Conservation (phyloP, 2,797 vertebrate species). For the Acestrorhynchus altus region DNA sequence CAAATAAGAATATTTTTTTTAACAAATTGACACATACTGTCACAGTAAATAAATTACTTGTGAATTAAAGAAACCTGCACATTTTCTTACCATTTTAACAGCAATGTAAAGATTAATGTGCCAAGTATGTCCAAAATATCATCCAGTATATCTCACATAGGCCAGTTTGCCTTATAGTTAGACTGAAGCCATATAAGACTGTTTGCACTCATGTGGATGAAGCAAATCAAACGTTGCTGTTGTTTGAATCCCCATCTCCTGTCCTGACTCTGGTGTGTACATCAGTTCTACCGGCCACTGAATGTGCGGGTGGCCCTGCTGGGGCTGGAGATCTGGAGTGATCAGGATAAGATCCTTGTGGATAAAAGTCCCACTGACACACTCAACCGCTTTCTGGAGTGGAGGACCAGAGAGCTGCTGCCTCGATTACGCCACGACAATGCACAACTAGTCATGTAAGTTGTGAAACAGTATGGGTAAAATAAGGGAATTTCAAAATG, state of each 20-base stretch:
- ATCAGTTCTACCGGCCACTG: conserved; percentile 88
- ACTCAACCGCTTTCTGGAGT: conserved; percentile 86
- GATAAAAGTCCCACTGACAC: conserved; percentile 75
- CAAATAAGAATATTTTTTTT: too few species aligned
- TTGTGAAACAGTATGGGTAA: not conserved
- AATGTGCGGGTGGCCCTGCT: conserved; percentile 87
- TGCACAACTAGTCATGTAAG: conserved; percentile 88
- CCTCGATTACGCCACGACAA: conserved; percentile 88
- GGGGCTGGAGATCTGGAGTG: conserved; percentile 90
- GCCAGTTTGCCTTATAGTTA: not conserved
- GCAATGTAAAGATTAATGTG: too few species aligned
- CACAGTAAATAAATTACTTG: too few species aligned
- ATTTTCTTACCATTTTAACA: not conserved
- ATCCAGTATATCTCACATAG: not conserved
- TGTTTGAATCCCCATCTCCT: not conserved
- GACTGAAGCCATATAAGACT: not conserved
- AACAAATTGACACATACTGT: too few species aligned
- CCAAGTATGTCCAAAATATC: not conserved
- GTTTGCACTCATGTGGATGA: not conserved
- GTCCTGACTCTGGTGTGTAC: not conserved
- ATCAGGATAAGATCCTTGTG: conserved; percentile 76
- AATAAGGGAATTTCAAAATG: too few species aligned
- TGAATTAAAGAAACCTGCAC: too few species aligned
- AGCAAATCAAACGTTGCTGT: not conserved
- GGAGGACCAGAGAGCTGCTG: conserved; percentile 84